Evolutionary conservation across 2,888 invertebrate species (phyloP).

Genomic region (Melieria picta): DNA sequence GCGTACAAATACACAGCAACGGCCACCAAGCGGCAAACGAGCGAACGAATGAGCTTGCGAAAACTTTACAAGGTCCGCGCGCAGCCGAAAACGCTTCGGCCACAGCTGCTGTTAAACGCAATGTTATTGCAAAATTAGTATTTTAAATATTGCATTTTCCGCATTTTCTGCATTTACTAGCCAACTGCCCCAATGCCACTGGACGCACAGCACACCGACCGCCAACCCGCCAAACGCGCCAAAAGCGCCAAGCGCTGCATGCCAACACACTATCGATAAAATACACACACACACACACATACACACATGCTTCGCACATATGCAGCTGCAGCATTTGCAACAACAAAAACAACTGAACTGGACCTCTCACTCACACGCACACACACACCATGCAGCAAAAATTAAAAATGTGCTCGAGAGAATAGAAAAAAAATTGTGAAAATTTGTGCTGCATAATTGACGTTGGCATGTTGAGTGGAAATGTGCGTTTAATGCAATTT

Average conservation of each 20-base stretch:
- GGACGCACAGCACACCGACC: not conserved
- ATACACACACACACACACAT: not conserved
- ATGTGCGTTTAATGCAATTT: constrained; percentile 38
- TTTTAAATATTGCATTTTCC: constrained; percentile 27
- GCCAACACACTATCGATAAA: not conserved
- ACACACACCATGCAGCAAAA: too few species aligned
- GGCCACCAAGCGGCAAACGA: too few species aligned
- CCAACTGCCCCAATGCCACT: not conserved
- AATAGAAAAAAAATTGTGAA: not conserved
- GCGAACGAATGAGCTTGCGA: not conserved
- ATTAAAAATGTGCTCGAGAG: too few species aligned
- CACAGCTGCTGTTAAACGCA: constrained; percentile 27
- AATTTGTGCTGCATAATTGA: constrained; percentile 24
- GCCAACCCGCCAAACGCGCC: not conserved
- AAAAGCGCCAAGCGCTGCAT: constrained; percentile 7
- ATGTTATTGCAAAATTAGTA: constrained; percentile 35
- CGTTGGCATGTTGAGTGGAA: constrained; percentile 28
- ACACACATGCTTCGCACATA: not conserved
- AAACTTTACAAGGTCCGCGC: constrained; percentile 3
- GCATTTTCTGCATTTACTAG: not conserved
- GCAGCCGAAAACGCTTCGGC: not conserved
- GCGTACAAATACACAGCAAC: too few species aligned
- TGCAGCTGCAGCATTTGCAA: constrained; percentile 1
- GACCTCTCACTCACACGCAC: too few species aligned
- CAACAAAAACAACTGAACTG: not conserved